Evolutionary conservation across 1,140 invertebrate species (phyloP), one percentile per base, ranked within the genome.

Genomic region (Heliconius melpomene): DNA sequence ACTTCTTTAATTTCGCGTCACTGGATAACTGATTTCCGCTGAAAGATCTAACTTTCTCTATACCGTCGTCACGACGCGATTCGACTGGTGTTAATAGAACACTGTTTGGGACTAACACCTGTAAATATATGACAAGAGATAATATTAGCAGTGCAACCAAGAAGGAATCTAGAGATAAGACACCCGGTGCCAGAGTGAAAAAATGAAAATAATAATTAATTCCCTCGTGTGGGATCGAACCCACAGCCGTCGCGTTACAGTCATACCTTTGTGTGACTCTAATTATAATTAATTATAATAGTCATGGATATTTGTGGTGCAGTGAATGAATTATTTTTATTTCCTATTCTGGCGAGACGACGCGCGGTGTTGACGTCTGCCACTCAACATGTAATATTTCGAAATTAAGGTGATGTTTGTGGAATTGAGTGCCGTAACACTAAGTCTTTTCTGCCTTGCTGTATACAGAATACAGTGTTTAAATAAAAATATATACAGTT

Each of bases 81-180:
- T 98, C 98, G n/a, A 95, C 85, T 2, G 97, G 96, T 20, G 95
- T 96, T 97, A 98, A 97, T 86, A 98, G 97, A 2, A 97, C 96
- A 77, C 97, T 97, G 78, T 97, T 96, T 1, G 96, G 95, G n/a
- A 98, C 93, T n/a, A 98, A 87, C 76, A 97, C 96, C 96, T 97
- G 79, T 8, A 50, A 11, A 80, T 18, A 75, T 57, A 23, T 57
- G 18, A 23, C 2, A 57, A 57, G 9, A 66, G 1, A 66, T 66
- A 32, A 32, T 32, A 32, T 32, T 7, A 32, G 32, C 32, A 32
- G 32, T 32, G 32, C 32, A 32, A 32, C 7, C 32, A 32, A 32
- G 32, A 32, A 32, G 32, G 32, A 7, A 32, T 32, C 32, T 32
- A 32, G 32, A 32, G 32, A 32, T 32, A 32, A 32, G 32, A 32